Base-by-base conservation (phyloP, 2,888 invertebrate species). In the Thumatha senex region DNA sequence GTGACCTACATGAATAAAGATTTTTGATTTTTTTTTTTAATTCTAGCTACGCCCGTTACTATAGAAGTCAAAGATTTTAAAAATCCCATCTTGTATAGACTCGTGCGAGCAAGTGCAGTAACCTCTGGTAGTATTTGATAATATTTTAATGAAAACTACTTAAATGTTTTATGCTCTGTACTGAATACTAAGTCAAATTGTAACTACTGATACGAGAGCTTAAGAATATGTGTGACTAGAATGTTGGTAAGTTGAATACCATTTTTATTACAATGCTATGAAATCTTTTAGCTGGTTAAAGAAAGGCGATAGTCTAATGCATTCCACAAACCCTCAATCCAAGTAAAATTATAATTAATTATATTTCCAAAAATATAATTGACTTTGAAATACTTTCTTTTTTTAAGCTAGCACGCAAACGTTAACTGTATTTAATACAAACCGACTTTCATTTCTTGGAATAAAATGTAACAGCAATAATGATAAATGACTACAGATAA, bases 361-460 rank as follows among this genome's bases (percentile, higher is more conserved):
- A 11, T 18, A 24, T 40, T 40, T 29, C 9, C 13, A 40, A n/a
- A 33, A n/a, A 15, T 9, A 33, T n/a, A 24, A 24, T 24, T 3
- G 8, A n/a, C 15, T 18, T 33, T n/a, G 1, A n/a, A 42, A 33
- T 9, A n/a, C 42, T 42, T 42, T 42, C 42, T 13, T 33, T 29
- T 24, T 41, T 12, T 2, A 24, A 24, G 18, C 40, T 39, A 5
- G 34, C 34, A 39, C 24, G 33, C 13, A 13, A 31, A 47, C 30
- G 12, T 44, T 39, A 44, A 49, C 44, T 34, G 44, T 44, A 44
- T 39, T 42, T 14, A 44, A 43, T 43, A 14, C 14, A 34, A 44
- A 40, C 34, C 29, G 40, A 44, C 44, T 44, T 49, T 49, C 49
- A 44, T 44, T 44, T 44, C 40, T 49, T 34, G n/a, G 35, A 12